Percentiles rank a stretch among this genome's conserved stretches.
Evolutionary conservation across 2,113 vertebrate species (phyloP).

Genomic region (Dicrurus megarhynchus): DNA sequence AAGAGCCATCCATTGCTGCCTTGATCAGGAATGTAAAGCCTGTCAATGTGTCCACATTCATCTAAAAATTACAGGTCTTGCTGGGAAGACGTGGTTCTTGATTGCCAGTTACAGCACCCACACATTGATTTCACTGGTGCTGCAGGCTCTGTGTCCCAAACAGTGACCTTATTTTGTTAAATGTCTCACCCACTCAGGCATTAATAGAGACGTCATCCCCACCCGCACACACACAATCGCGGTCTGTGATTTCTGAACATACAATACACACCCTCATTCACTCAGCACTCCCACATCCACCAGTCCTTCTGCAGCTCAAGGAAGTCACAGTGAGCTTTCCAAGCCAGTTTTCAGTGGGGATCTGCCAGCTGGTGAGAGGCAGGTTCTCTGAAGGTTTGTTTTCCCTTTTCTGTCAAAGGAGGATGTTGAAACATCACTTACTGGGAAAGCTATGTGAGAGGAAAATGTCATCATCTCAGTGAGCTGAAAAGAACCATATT

Average conservation of each 20-base stretch:
- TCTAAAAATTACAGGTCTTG: background rate
- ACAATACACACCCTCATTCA: rapidly evolving
- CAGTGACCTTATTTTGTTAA: background rate
- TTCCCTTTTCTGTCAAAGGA: background rate
- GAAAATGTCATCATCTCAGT: conserved; percentile 12
- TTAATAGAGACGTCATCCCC: background rate
- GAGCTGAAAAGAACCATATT: conserved; percentile 35
- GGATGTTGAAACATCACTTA: conserved; percentile 37
- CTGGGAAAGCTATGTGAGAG: conserved; percentile 28
- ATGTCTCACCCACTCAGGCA: background rate
- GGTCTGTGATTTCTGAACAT: background rate
- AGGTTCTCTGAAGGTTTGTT: background rate
- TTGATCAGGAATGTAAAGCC: background rate
- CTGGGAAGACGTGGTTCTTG: background rate
- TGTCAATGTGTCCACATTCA: background rate
- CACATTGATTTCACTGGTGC: background rate
- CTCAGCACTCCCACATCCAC: background rate
- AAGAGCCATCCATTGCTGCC: background rate
- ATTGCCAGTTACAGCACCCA: background rate
- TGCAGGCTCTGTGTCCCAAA: background rate
- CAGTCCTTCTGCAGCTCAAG: background rate
- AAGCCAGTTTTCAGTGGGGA: background rate
- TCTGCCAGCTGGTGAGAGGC: background rate
- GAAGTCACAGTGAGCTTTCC: background rate
- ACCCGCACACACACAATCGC: rapidly evolving